Conservation (phyloP, 2,888 invertebrate genomes). For the Tortrix viridana region DNA sequence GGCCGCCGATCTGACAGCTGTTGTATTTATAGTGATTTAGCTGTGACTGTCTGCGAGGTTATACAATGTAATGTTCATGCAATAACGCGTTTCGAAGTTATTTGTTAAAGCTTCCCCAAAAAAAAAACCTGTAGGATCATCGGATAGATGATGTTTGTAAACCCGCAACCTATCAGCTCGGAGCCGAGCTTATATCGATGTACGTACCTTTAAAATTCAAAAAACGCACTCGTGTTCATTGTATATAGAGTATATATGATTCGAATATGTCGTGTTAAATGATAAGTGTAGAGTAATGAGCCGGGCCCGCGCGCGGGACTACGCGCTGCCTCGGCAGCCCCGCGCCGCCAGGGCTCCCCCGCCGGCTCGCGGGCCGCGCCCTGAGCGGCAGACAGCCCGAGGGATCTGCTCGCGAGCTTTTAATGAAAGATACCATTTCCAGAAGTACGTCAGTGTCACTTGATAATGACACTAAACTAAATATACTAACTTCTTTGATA, state of each 20-base stretch:
- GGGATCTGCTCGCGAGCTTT: no score
- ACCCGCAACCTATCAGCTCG: background rate
- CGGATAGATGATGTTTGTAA: no score
- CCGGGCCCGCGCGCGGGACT: constrained; percentile 14
- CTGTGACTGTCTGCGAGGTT: constrained; percentile 6
- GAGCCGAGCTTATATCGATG: constrained; percentile 6
- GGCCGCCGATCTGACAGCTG: constrained; percentile 12
- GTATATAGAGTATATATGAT: constrained; percentile 36
- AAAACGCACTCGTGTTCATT: constrained; percentile 36
- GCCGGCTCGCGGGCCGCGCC: background rate
- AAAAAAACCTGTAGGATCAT: no score
- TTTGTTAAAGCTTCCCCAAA: background rate
- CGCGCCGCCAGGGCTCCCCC: constrained; percentile 8
- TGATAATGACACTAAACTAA: no score
- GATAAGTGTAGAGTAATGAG: constrained; percentile 24
- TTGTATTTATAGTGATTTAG: constrained; percentile 20
- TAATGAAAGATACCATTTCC: no score
- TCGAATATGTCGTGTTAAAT: constrained; percentile 31
- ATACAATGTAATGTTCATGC: constrained; percentile 11
- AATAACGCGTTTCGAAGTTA: constrained; percentile 1
- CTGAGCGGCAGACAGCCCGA: no score
- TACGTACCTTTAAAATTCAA: constrained; percentile 22
- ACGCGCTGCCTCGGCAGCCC: background rate
- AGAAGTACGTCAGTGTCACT: no score
- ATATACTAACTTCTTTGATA: no score